Percentiles rank a stretch among this genome's conserved stretches.
Evolutionary conservation across 2,888 invertebrate species (phyloP).

Genomic region (Monoplex corrugatus): DNA sequence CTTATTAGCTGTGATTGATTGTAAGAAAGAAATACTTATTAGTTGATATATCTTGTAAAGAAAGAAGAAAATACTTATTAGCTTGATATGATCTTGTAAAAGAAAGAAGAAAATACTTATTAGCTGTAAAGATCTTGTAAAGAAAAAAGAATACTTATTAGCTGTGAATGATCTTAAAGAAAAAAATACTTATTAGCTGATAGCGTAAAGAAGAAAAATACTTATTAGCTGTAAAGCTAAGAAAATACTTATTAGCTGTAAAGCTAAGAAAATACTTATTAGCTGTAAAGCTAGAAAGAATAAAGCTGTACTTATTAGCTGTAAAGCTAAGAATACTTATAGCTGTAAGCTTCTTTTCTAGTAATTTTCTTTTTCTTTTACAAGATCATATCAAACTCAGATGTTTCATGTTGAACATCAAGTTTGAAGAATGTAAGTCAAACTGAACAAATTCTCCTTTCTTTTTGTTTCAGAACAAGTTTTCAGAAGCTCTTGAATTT

Average conservation of each 20-base stretch:
- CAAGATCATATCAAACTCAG: not conserved
- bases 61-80: no score
- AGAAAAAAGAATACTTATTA: not conserved
- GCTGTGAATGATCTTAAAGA: no score
- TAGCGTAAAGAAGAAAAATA: no score
- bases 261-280: not conserved
- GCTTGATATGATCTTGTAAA: no score
- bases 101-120: not conserved
- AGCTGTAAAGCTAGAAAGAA: not conserved
- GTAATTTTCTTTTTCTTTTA: not conserved
- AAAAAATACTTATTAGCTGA: no score
- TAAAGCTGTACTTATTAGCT: not conserved
- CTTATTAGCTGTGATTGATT: no score
- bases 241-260: no score
- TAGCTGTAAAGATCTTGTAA: not conserved
- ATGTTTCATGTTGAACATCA: not conserved
- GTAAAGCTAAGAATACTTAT: no score
- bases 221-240: no score
- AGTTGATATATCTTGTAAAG: no score
- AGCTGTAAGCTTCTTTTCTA: not conserved
- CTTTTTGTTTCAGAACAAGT: constrained; percentile 65
- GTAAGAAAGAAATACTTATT: no score
- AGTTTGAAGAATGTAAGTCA: not conserved
- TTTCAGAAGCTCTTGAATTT: constrained; percentile 69
- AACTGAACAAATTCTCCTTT: not conserved